phyloP scores from a whole-genome alignment of 2,888 invertebrate species.

The Andrena hattorfiana region DNA sequence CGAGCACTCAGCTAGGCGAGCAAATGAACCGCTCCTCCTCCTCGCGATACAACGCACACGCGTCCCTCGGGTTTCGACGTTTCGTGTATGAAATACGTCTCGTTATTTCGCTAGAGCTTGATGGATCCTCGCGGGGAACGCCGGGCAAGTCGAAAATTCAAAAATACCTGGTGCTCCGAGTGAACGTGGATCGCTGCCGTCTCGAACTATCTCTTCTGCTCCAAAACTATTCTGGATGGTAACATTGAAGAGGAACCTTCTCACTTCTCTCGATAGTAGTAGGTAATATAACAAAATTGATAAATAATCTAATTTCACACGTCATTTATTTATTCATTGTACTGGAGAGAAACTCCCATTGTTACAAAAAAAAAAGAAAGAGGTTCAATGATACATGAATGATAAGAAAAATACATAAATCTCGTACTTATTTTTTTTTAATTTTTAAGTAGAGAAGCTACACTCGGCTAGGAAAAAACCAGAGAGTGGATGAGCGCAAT shows the following conservation, averaged over 20 bases:
- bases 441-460: background rate
- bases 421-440: too few relatives aligned
- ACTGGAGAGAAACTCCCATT: too few relatives aligned
- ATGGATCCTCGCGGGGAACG: background rate
- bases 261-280: too few relatives aligned
- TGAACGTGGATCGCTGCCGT: background rate
- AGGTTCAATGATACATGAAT: too few relatives aligned
- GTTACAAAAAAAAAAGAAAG: too few relatives aligned
- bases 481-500: slow-evolving; percentile 30
- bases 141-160: background rate
- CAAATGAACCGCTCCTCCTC: slow-evolving; percentile 36
- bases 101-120: slow-evolving; percentile 20
- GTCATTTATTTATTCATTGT: too few relatives aligned
- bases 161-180: background rate
- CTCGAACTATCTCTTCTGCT: background rate
- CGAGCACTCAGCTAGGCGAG: slow-evolving; percentile 52
- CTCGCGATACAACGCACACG: slow-evolving; percentile 44
- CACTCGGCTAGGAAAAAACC: background rate
- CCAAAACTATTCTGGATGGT: too few relatives aligned
- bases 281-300: too few relatives aligned
- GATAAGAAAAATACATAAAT: too few relatives aligned
- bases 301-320: too few relatives aligned
- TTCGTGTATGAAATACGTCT: slow-evolving; percentile 49
- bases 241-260: too few relatives aligned
- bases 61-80: slow-evolving; percentile 19